A percentile compares a stretch with the other conserved stretches of the same genome.
Conservation (phyloP, 23 tunicate genomes). For the Styela clava region DNA sequence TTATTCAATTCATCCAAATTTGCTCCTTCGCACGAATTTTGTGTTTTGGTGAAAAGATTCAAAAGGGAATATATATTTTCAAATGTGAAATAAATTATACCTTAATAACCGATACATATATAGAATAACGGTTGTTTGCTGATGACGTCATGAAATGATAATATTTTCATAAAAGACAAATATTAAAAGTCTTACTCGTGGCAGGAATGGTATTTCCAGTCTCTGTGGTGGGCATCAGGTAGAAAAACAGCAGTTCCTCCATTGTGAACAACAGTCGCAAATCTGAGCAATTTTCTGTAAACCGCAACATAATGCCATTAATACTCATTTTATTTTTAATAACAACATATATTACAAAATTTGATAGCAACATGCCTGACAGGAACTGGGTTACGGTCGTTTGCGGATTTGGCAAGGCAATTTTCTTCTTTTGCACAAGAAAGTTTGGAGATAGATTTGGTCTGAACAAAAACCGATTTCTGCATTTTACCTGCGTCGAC, state of each 20-base stretch:
- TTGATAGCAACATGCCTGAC: too few relatives aligned
- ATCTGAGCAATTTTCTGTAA: conserved; percentile 69
- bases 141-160: background rate
- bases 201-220: conserved; percentile 84
- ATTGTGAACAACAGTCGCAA: conserved; percentile 82
- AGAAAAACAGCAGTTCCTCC: conserved; percentile 76
- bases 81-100: too few relatives aligned
- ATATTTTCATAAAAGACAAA: too few relatives aligned
- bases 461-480: conserved; percentile 33
- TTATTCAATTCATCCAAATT: too few relatives aligned
- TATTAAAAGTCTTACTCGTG: conserved; percentile 99
- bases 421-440: conserved; percentile 56
- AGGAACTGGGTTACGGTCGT: background rate
- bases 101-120: too few relatives aligned
- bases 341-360: background rate
- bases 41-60: too few relatives aligned
- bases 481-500: conserved; percentile 41
- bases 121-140: background rate
- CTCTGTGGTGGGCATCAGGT: conserved; percentile 25
- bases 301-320: background rate
- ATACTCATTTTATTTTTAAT: background rate
- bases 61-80: too few relatives aligned
- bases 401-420: conserved; percentile 43
- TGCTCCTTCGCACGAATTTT: too few relatives aligned
- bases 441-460: conserved; percentile 22